These are phyloP conservation scores for Mirza zaza DNA, from an alignment of 2,113 vertebrate species.

Conservation along the genomic window DNA sequence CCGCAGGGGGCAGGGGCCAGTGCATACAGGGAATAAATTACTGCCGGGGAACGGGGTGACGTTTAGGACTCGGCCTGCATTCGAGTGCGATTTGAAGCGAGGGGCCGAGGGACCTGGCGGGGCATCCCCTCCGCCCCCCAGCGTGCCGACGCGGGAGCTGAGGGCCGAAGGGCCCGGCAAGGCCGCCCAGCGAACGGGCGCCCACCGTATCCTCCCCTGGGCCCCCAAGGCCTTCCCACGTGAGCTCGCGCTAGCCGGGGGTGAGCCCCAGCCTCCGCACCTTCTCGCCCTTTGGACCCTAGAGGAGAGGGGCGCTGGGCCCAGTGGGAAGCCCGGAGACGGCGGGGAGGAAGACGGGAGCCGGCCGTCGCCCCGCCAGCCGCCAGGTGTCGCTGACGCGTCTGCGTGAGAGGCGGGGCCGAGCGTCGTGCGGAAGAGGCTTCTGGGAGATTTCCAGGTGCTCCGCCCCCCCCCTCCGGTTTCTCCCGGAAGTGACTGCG, in stretches of 20 bases:
- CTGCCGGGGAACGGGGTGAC: not conserved
- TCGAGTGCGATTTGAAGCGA: not conserved
- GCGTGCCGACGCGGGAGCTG: not conserved
- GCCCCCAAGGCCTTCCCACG: not conserved
- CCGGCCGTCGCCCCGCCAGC: slow-evolving; percentile 3
- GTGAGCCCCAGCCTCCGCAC: not conserved
- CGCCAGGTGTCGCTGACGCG: slow-evolving; percentile 73
- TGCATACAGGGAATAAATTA: slow-evolving; percentile 54
- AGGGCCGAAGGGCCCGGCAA: not conserved
- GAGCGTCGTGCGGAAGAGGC: not conserved
- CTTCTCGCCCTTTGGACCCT: not conserved
- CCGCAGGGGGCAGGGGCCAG: not conserved
- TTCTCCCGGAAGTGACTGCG: not conserved
- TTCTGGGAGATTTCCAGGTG: slow-evolving; percentile 50
- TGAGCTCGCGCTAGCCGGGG: not conserved
- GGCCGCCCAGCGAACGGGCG: not conserved
- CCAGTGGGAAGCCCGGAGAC: not conserved
- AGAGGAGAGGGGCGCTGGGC: not conserved
- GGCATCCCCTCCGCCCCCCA: not conserved
- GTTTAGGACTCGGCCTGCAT: not conserved
- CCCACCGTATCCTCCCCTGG: not conserved
- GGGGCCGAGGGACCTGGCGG: not conserved
- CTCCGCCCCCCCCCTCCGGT: not conserved
- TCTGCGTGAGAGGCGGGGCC: not conserved
- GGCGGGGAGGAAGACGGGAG: not conserved